phyloP scores from a whole-genome alignment of 2,797 vertebrate species.

The Esox masquinongy region DNA sequence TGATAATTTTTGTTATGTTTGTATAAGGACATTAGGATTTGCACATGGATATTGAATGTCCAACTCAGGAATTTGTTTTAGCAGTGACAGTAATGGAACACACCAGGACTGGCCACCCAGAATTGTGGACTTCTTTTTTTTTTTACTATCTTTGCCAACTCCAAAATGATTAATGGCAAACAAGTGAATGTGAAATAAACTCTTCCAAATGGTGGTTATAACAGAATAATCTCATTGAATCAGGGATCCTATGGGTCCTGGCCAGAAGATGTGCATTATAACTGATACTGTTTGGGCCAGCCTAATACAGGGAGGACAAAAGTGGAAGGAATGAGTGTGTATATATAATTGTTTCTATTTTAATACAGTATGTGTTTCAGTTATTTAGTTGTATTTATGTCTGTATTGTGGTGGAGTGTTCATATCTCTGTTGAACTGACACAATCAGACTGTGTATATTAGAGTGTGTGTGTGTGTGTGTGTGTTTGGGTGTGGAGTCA shows the following conservation, averaged over 20 bases:
- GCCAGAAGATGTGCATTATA: background rate
- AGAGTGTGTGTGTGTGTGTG: background rate
- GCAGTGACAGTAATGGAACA: background rate
- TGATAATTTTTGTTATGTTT: background rate
- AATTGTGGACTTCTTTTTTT: conserved; percentile 24
- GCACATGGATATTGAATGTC: background rate
- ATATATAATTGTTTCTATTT: background rate
- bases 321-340: background rate
- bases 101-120: conserved; percentile 33
- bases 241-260: background rate
- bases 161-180: conserved; percentile 11
- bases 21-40: background rate
- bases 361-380: background rate
- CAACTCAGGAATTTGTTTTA: background rate
- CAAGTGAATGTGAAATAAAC: background rate
- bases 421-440: background rate
- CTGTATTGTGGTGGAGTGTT: background rate
- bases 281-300: background rate
- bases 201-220: conserved; percentile 1
- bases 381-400: background rate
- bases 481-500: conserved; percentile 1
- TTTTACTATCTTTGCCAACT: conserved; percentile 14
- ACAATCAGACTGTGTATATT: background rate
- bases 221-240: conserved; percentile 16
- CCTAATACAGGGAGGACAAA: conserved; percentile 13